These are phyloP conservation scores for Heterodera schachtii DNA, from an alignment of 1,140 invertebrate genomes.

Conservation along the genomic window DNA sequence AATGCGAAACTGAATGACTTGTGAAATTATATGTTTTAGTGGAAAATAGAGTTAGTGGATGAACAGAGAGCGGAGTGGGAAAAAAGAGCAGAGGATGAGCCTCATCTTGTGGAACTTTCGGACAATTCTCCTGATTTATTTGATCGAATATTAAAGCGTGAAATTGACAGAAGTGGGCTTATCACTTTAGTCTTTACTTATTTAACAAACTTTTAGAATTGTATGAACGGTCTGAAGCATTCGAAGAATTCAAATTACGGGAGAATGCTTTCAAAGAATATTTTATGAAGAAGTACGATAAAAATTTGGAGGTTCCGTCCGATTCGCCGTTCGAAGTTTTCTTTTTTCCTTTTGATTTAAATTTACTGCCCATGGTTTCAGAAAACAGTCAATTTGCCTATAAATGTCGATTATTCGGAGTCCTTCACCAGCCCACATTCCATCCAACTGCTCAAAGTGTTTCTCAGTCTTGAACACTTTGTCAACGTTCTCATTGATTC, in stretches of 20 bases:
- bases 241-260: slow-evolving; percentile 12
- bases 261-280: slow-evolving; percentile 25
- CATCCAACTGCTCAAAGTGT: slow-evolving; percentile 29
- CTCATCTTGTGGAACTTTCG: neutral
- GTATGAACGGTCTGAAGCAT: slow-evolving; percentile 26
- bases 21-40: slow-evolving; percentile 30
- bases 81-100: slow-evolving; percentile 1
- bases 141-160: slow-evolving; percentile 1
- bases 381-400: neutral
- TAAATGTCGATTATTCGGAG: slow-evolving; percentile 33
- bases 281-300: slow-evolving; percentile 7
- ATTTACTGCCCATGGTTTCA: neutral
- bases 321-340: slow-evolving; percentile 13
- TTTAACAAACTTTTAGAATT: slow-evolving; percentile 23
- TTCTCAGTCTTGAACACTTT: slow-evolving; percentile 31
- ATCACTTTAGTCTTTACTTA: neutral
- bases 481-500: slow-evolving; percentile 22
- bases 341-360: neutral
- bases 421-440: slow-evolving; percentile 24
- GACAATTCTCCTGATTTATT: neutral
- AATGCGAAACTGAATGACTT: neutral
- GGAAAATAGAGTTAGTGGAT: slow-evolving; percentile 13
- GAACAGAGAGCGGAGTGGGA: slow-evolving; percentile 29
- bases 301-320: neutral
- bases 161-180: slow-evolving; percentile 10